Evolutionary conservation across 2,888 invertebrate genomes (phyloP).

Genomic region (Muschampia plurimacula): DNA sequence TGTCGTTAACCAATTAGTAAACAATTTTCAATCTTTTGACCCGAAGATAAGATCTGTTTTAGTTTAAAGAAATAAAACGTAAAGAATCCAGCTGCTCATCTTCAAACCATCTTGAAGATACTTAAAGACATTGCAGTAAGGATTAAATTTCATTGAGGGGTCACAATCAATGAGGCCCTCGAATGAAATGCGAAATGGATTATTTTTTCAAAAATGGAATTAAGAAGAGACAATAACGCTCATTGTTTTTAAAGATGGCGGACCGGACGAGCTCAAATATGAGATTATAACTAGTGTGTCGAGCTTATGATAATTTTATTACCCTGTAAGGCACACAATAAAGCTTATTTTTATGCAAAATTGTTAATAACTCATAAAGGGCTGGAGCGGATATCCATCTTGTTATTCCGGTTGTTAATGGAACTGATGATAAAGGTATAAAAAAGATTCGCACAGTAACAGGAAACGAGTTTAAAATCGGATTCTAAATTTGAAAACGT

Average conservation of each 20-base stretch:
- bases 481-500: slow-evolving; percentile 48
- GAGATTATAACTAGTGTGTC: slow-evolving; percentile 76
- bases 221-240: slow-evolving; percentile 85
- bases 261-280: slow-evolving; percentile 73
- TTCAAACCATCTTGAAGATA: slow-evolving; percentile 50
- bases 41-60: slow-evolving; percentile 67
- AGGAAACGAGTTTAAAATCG: slow-evolving; percentile 61
- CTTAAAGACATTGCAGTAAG: slow-evolving; percentile 53
- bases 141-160: slow-evolving; percentile 51
- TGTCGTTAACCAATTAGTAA: slow-evolving; percentile 73
- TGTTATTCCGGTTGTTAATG: slow-evolving; percentile 62
- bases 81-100: slow-evolving; percentile 70
- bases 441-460: slow-evolving; percentile 44
- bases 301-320: slow-evolving; percentile 79
- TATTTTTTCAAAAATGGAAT: slow-evolving; percentile 86
- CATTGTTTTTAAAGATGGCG: slow-evolving; percentile 85
- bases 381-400: slow-evolving; percentile 59
- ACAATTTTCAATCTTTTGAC: slow-evolving; percentile 62
- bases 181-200: slow-evolving; percentile 84
- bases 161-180: slow-evolving; percentile 73
- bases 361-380: slow-evolving; percentile 39
- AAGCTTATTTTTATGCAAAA: slow-evolving; percentile 43
- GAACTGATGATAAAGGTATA: slow-evolving; percentile 42
- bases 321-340: slow-evolving; percentile 63
- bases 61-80: slow-evolving; percentile 58